phyloP scores from a whole-genome alignment of 2,797 vertebrate species.

The Mallotus villosus region DNA sequence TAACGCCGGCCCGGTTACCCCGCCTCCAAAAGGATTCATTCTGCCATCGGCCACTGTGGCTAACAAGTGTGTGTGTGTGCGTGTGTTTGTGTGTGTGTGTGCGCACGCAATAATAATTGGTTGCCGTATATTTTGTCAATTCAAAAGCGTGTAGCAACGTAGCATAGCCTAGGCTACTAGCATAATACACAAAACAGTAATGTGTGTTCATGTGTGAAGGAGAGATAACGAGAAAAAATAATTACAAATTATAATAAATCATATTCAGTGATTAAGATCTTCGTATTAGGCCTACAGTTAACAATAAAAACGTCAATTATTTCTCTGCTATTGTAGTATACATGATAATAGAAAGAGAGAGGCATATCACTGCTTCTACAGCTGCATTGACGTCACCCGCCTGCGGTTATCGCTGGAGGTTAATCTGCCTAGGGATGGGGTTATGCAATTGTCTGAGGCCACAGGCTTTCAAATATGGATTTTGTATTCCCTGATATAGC shows the following conservation, averaged over 20 bases:
- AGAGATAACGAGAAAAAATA: background rate
- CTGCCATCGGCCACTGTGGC: conserved; percentile 6
- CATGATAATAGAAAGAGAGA: background rate
- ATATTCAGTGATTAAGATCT: no score
- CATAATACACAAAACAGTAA: no score
- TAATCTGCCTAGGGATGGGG: conserved; percentile 67
- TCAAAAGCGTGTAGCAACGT: no score
- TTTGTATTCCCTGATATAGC: conserved; percentile 49
- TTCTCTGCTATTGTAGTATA: no score
- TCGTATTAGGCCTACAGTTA: background rate
- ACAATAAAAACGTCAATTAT: no score
- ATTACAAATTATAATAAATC: no score
- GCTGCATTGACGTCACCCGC: conserved; percentile 68
- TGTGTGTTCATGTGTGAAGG: conserved; percentile 2
- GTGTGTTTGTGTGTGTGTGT: background rate
- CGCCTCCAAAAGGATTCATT: conserved; percentile 30
- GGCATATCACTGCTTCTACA: conserved; percentile 23
- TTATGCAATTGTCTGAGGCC: conserved; percentile 78
- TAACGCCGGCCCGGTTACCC: conserved; percentile 18
- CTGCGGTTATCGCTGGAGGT: conserved; percentile 68
- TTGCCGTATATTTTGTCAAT: no score
- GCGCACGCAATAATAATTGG: background rate
- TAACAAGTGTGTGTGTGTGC: background rate
- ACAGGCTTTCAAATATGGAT: conserved; percentile 66
- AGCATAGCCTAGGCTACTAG: no score